phyloP scores from a whole-genome alignment of 1,140 invertebrate species.

The Pseudobourletiella spinata region DNA sequence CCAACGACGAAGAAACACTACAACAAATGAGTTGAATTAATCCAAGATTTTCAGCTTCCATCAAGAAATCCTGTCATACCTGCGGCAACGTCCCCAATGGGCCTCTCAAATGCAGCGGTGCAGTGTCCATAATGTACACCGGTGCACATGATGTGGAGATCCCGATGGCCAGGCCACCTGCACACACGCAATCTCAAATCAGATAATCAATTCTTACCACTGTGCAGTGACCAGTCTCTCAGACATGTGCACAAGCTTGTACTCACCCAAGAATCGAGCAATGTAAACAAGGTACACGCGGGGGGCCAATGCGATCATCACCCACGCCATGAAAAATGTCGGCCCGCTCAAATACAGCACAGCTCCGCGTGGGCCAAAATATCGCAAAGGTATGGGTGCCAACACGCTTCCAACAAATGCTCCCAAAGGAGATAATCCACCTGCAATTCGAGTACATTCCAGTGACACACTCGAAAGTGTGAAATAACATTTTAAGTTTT shows the following conservation, averaged over 20 bases:
- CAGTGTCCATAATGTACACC: constrained; percentile 23
- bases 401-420: constrained; percentile 27
- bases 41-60: not conserved
- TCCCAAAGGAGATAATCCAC: constrained; percentile 24
- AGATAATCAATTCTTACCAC: not conserved
- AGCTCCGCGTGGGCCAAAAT: constrained; percentile 19
- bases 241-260: not conserved
- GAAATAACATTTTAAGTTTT: not conserved
- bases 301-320: constrained; percentile 20
- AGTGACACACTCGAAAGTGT: not conserved
- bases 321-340: constrained; percentile 18
- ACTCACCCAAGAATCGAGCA: constrained; percentile 20
- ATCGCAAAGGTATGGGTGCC: constrained; percentile 8
- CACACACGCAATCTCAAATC: not conserved
- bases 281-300: constrained; percentile 9
- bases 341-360: constrained; percentile 18
- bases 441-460: constrained; percentile 1
- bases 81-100: constrained; percentile 26
- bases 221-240: not conserved
- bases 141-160: constrained; percentile 12
- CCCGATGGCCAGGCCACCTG: constrained; percentile 27
- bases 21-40: constrained; percentile 2
- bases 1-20: constrained; percentile 26
- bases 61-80: constrained; percentile 10
- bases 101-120: constrained; percentile 12